phyloP scores from a whole-genome alignment of 2,797 vertebrate genomes.

The Dermochelys coriacea region DNA sequence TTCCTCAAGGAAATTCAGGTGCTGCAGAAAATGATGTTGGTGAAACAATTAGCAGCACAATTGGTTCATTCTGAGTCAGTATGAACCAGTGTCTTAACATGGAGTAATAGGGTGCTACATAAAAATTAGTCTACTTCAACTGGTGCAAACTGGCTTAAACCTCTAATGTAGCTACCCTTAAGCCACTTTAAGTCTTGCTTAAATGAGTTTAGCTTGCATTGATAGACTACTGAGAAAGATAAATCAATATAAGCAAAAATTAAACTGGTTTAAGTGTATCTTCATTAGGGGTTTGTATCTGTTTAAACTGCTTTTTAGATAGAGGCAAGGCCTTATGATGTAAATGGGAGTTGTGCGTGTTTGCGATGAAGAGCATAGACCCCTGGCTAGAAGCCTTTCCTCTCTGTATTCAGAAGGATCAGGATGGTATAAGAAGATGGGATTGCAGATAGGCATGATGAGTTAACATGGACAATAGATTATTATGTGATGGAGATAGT shows the following conservation, averaged over 20 bases:
- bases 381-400: background rate
- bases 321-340: background rate
- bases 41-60: background rate
- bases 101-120: background rate
- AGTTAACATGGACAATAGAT: background rate
- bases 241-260: background rate
- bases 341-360: background rate
- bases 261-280: background rate
- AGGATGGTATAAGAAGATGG: background rate
- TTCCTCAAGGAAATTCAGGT: background rate
- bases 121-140: background rate
- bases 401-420: background rate
- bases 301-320: background rate
- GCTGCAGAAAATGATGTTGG: background rate
- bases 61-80: background rate
- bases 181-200: fast-evolving
- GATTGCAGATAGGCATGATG: background rate
- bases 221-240: background rate
- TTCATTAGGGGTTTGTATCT: background rate
- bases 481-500: background rate
- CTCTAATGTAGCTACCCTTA: background rate
- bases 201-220: background rate
- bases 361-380: background rate
- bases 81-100: background rate
- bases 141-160: background rate